phyloP scores from a whole-genome alignment of 2,113 vertebrate genomes.

The Rhagologus leucostigma region DNA sequence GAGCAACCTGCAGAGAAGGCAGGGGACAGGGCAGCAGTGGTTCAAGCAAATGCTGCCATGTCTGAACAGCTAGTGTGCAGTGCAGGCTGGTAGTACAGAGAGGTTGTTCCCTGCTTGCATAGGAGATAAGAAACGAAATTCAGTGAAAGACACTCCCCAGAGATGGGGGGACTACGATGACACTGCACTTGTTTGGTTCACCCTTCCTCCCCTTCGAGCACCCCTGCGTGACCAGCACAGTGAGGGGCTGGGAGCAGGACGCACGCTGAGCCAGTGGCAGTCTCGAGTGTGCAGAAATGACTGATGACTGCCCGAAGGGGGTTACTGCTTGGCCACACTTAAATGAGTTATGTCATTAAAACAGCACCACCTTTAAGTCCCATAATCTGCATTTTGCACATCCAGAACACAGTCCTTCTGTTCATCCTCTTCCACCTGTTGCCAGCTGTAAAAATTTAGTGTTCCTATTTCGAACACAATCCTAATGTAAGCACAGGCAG shows the following conservation, averaged over 20 bases:
- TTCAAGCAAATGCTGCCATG: not conserved
- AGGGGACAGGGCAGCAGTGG: not conserved
- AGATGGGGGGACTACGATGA: not conserved
- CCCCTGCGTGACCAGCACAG: fast-evolving
- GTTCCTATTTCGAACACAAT: not conserved
- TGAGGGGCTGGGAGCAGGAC: not conserved
- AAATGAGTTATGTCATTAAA: not conserved
- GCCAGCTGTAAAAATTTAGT: constrained; percentile 19
- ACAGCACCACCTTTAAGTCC: not conserved
- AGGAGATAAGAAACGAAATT: not conserved
- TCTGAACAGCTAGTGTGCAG: not conserved
- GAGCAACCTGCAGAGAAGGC: not conserved
- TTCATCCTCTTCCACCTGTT: not conserved
- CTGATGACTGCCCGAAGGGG: not conserved
- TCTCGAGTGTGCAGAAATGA: not conserved
- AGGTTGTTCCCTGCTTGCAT: not conserved
- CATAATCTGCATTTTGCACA: not conserved
- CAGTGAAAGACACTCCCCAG: not conserved
- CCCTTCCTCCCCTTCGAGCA: not conserved
- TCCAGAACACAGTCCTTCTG: not conserved
- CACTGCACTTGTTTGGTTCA: not conserved
- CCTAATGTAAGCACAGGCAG: not conserved
- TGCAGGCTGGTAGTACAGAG: not conserved
- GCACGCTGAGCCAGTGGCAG: fast-evolving
- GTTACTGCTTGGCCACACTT: not conserved